Evolutionary conservation across 2,888 invertebrate species (phyloP), one percentile per base, ranked within the genome.

Genomic region (Nemoura dubitans): DNA sequence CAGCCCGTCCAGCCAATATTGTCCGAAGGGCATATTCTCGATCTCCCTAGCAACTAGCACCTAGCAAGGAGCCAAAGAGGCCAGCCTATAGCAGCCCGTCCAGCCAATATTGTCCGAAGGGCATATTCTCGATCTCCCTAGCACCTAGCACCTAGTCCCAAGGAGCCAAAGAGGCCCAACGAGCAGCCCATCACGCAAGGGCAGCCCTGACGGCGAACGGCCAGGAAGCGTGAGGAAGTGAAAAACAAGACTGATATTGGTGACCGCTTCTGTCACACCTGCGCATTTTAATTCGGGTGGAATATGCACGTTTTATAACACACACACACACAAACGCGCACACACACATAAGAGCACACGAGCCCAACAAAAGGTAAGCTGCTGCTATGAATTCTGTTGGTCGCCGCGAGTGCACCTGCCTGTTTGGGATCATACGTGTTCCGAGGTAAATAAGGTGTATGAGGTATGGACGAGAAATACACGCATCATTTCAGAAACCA

Each of bases 281-380:
- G 84, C 84, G 76, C 29, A 76, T 84, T 84, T 84, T 43, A 84
- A 84, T 84, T 76, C 29, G 25, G 78, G 43, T 84, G 28, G 84
- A 84, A 84, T 84, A 84, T 84, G n/a, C 84, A 59, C n/a, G 59
- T 84, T 59, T 84, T 84, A 43, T 84, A 84, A 76, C 83, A 84
- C 84, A 81, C 81, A 30, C 81, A 81, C 81, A 28, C 36, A 36
- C 36, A 36, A n/a, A n/a, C n/a, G n/a, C n/a, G 27, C 26, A 80
- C 26, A 28, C 80, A 80, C 27, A 28, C 80, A 28, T 80, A n/a
- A n/a, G n/a, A n/a, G n/a, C n/a, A n/a, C n/a, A n/a, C n/a, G 80
- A 3, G 5, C 26, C 3, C 59, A 59, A 59, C 59, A 59, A 59
- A 59, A 21, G 59, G 59, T 59, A 59, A 59, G 2, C 1, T 1